Conservation (phyloP, 2,888 invertebrate species). For the Tromatobia lineatoria region DNA sequence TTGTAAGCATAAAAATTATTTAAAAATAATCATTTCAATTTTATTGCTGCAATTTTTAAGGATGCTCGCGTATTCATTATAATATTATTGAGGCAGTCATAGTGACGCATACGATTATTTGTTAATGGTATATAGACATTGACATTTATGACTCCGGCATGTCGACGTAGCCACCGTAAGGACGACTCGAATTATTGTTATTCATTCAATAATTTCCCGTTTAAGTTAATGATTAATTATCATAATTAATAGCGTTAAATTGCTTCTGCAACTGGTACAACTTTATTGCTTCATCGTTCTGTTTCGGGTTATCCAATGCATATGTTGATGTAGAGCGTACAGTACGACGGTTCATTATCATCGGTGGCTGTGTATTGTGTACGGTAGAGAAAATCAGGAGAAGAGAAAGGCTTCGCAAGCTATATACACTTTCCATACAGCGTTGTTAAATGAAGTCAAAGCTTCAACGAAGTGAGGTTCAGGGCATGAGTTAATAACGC, state of each 20-base stretch:
- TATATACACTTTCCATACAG: slow-evolving; percentile 32
- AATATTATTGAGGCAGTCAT: too few relatives aligned
- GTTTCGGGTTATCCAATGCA: not conserved
- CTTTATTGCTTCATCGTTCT: slow-evolving; percentile 9
- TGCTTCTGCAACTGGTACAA: not conserved
- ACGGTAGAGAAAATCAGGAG: slow-evolving; percentile 34
- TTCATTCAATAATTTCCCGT: too few relatives aligned
- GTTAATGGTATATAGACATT: too few relatives aligned
- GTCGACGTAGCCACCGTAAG: too few relatives aligned
- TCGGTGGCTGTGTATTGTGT: not conserved
- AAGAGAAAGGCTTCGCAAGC: slow-evolving; percentile 27
- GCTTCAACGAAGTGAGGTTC: slow-evolving; percentile 63
- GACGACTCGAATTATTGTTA: too few relatives aligned
- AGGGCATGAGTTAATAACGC: slow-evolving; percentile 63
- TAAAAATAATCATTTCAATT: too few relatives aligned
- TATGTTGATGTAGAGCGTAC: not conserved
- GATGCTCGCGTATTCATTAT: too few relatives aligned
- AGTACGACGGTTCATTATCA: slow-evolving; percentile 20
- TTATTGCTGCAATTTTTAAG: too few relatives aligned
- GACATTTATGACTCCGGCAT: too few relatives aligned
- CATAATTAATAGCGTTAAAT: slow-evolving; percentile 19
- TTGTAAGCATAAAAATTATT: too few relatives aligned
- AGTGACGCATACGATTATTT: too few relatives aligned
- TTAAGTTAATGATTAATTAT: not conserved
- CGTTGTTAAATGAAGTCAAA: slow-evolving; percentile 49